Conservation (phyloP, 2,888 invertebrate species). For the Drosophila conformis region DNA sequence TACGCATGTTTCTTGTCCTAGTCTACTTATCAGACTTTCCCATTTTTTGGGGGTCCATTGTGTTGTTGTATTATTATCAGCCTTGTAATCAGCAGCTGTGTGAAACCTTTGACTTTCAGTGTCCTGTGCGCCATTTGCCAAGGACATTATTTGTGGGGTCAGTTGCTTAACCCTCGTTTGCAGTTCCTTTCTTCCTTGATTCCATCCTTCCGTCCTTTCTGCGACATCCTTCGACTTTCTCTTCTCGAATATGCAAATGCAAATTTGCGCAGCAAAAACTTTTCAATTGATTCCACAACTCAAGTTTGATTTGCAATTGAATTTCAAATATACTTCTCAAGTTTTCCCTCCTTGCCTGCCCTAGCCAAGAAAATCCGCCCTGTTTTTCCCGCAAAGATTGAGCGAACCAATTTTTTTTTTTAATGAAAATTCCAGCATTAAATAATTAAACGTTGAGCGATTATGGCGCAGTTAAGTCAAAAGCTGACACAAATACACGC, state of each 20-base stretch:
- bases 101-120: slow-evolving; percentile 8
- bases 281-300: slow-evolving; percentile 47
- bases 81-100: slow-evolving; percentile 28
- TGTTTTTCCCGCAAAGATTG: not conserved
- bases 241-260: slow-evolving; percentile 38
- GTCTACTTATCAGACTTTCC: slow-evolving; percentile 24
- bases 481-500: not conserved
- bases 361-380: not conserved
- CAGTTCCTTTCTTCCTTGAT: not conserved
- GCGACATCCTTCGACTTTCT: not conserved
- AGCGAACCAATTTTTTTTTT: slow-evolving; percentile 5
- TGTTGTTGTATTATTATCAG: slow-evolving; percentile 23
- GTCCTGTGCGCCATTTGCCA: slow-evolving; percentile 14
- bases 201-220: not conserved
- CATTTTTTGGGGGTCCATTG: not conserved
- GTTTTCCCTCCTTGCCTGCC: not conserved
- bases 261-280: slow-evolving; percentile 33
- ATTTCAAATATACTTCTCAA: slow-evolving; percentile 28
- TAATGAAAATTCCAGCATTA: slow-evolving; percentile 5
- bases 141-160: slow-evolving; percentile 9
- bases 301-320: slow-evolving; percentile 36
- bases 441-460: slow-evolving; percentile 33
- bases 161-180: not conserved
- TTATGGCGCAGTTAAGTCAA: slow-evolving; percentile 27
- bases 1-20: slow-evolving; percentile 12